Percentiles rank a stretch among this genome's conserved stretches.
Evolutionary conservation across 2,888 invertebrate species (phyloP).

Genomic region (Dolichopus griseipennis): DNA sequence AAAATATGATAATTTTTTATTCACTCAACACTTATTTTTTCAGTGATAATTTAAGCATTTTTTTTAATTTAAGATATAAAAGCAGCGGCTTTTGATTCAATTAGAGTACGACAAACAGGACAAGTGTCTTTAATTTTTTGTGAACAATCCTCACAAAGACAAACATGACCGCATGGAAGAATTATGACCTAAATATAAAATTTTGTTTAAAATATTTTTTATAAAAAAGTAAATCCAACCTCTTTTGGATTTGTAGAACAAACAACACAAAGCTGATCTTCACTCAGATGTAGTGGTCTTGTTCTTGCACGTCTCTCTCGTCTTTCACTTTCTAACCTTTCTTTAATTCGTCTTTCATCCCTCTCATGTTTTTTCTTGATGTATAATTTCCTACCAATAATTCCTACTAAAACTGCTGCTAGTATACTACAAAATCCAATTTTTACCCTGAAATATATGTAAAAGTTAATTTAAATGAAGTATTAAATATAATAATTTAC

Average conservation of each 20-base stretch:
- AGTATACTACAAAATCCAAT: slow-evolving; percentile 50
- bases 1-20: background rate
- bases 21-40: background rate
- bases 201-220: slow-evolving; percentile 8
- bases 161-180: slow-evolving; percentile 83
- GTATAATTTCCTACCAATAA: slow-evolving; percentile 48
- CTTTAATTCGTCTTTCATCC: slow-evolving; percentile 51
- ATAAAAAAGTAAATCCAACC: slow-evolving; percentile 44
- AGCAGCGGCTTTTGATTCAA: slow-evolving; percentile 62
- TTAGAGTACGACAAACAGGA: slow-evolving; percentile 68
- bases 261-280: slow-evolving; percentile 70
- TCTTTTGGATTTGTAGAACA: slow-evolving; percentile 78
- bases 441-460: slow-evolving; percentile 43
- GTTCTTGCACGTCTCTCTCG: slow-evolving; percentile 56
- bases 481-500: slow-evolving; percentile 38
- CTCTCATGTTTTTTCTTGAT: slow-evolving; percentile 47
- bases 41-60: background rate
- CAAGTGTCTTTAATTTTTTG: slow-evolving; percentile 61
- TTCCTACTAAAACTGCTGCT: slow-evolving; percentile 47
- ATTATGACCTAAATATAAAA: slow-evolving; percentile 57
- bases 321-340: slow-evolving; percentile 56
- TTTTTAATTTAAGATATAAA: slow-evolving; percentile 54
- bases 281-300: slow-evolving; percentile 51
- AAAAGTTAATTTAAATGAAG: slow-evolving; percentile 2
- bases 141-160: slow-evolving; percentile 78